These are phyloP conservation scores for Oligia latruncula DNA, from an alignment of 2,888 invertebrate species.

Conservation along the genomic window DNA sequence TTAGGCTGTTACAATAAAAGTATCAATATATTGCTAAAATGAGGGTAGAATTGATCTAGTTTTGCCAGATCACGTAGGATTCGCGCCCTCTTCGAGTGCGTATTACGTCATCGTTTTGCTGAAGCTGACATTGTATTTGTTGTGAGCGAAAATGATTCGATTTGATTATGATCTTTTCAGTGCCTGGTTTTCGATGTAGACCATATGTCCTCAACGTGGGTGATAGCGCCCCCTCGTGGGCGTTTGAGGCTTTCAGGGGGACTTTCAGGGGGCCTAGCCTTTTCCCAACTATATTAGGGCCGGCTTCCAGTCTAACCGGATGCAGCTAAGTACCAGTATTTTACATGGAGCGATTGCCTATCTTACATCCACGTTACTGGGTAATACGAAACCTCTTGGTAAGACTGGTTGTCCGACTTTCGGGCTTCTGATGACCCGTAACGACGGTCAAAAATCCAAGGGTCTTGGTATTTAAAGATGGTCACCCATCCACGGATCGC, in stretches of 20 bases:
- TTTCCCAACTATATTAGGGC: too few relatives aligned
- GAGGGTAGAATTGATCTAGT: slow-evolving; percentile 43
- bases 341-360: too few relatives aligned
- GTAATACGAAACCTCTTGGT: too few relatives aligned
- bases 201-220: background rate
- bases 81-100: background rate
- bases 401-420: too few relatives aligned
- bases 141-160: background rate
- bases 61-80: slow-evolving; percentile 51
- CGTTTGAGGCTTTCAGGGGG: background rate
- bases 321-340: too few relatives aligned
- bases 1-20: slow-evolving; percentile 35
- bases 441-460: too few relatives aligned
- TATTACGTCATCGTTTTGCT: slow-evolving; percentile 33
- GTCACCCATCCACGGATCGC: too few relatives aligned
- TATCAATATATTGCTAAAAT: slow-evolving; percentile 33
- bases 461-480: too few relatives aligned
- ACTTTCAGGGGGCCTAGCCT: too few relatives aligned
- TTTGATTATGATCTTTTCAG: background rate
- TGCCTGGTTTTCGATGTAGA: background rate
- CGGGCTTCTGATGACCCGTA: too few relatives aligned
- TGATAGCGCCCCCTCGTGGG: background rate
- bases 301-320: too few relatives aligned
- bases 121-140: slow-evolving; percentile 7
- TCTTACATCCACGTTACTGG: too few relatives aligned